These are phyloP conservation scores for Drosophila cognata DNA, from an alignment of 2,888 invertebrate genomes.

Conservation along the genomic window DNA sequence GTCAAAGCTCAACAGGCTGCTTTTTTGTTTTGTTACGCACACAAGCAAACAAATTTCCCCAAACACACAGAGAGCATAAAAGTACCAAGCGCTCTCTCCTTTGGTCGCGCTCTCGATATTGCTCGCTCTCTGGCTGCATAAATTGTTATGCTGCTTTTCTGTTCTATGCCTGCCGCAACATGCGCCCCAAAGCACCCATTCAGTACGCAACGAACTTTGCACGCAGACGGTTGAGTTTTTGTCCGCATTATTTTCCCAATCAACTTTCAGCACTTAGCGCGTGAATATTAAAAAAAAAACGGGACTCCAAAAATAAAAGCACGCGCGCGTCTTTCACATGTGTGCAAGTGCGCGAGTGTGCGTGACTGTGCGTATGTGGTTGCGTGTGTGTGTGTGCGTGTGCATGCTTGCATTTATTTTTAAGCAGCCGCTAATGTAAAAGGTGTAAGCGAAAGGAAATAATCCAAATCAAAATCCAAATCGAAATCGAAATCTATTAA, in stretches of 20 bases:
- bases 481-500: slow-evolving; percentile 41
- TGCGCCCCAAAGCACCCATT: slow-evolving; percentile 46
- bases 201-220: slow-evolving; percentile 78
- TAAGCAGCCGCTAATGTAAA: slow-evolving; percentile 73
- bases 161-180: slow-evolving; percentile 65
- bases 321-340: slow-evolving; percentile 56
- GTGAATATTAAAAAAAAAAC: slow-evolving; percentile 48
- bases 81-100: slow-evolving; percentile 24
- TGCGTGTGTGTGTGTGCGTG: slow-evolving; percentile 35
- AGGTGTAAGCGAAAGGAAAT: slow-evolving; percentile 50
- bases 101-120: slow-evolving; percentile 5
- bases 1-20: slow-evolving; percentile 73
- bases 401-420: slow-evolving; percentile 68
- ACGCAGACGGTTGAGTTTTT: slow-evolving; percentile 54
- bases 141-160: slow-evolving; percentile 31
- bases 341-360: slow-evolving; percentile 16
- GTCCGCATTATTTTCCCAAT: neutral
- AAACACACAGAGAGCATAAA: slow-evolving; percentile 56
- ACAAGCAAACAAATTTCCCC: slow-evolving; percentile 56
- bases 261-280: slow-evolving; percentile 30
- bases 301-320: slow-evolving; percentile 67
- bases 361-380: slow-evolving; percentile 20
- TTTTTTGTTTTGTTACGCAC: slow-evolving; percentile 43
- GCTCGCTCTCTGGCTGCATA: slow-evolving; percentile 41
- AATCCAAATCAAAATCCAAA: slow-evolving; percentile 40